These are phyloP conservation scores for Ptychadena robeensis DNA, from an alignment of 2,797 vertebrate genomes.

Conservation along the genomic window DNA sequence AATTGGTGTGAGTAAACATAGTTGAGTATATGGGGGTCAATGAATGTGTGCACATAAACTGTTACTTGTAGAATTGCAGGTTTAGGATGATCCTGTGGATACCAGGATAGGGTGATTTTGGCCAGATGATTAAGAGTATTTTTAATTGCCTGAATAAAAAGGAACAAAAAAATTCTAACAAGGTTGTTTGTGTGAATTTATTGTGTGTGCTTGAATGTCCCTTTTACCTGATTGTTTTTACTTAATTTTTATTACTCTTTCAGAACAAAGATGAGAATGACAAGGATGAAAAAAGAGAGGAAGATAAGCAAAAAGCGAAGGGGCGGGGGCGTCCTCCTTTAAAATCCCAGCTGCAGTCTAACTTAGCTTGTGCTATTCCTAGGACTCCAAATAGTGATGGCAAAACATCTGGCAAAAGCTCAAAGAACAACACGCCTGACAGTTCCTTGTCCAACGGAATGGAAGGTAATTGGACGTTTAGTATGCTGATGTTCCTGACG, in stretches of 20 bases:
- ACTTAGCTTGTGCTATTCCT: constrained; percentile 76
- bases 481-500: not conserved
- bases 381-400: constrained; percentile 83
- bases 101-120: no score
- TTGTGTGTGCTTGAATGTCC: no score
- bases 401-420: constrained; percentile 75
- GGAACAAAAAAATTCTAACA: no score
- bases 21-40: no score
- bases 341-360: constrained; percentile 81
- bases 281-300: constrained; percentile 84
- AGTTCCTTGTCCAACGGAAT: constrained; percentile 78
- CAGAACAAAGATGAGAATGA: constrained; percentile 88
- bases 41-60: no score
- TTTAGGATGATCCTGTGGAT: no score
- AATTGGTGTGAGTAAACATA: no score
- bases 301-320: constrained; percentile 79
- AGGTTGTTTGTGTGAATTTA: no score
- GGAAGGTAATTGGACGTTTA: constrained; percentile 67
- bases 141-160: no score
- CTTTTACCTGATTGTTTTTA: constrained; percentile 65
- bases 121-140: no score
- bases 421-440: constrained; percentile 67
- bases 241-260: constrained; percentile 25
- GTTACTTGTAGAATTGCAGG: no score
- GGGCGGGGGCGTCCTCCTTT: constrained; percentile 87